A percentile compares a stretch with the other conserved stretches of the same genome.
Evolutionary conservation across 1,140 invertebrate genomes (phyloP).

Genomic region (Caenorhabditis briggsae): DNA sequence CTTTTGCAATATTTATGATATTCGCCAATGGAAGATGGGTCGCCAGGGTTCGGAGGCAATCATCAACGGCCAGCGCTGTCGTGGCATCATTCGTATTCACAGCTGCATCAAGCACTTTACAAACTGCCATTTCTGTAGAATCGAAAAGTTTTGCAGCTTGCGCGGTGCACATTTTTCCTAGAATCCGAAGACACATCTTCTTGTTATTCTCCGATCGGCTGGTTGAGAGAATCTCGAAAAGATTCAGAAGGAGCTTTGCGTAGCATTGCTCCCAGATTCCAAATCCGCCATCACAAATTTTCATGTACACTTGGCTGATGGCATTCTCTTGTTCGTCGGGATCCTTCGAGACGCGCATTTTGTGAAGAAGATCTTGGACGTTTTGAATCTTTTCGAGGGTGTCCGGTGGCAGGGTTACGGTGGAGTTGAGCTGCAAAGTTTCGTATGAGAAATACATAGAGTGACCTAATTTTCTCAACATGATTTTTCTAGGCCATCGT

Average conservation of each 20-base stretch:
- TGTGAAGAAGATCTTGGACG: slow-evolving; percentile 33
- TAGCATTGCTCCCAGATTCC: slow-evolving; percentile 43
- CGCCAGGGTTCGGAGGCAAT: slow-evolving; percentile 15
- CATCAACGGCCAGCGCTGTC: slow-evolving; percentile 13
- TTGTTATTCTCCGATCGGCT: slow-evolving; percentile 33
- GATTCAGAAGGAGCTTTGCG: slow-evolving; percentile 17
- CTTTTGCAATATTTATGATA: slow-evolving; percentile 45
- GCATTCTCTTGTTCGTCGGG: slow-evolving; percentile 12
- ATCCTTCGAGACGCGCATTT: slow-evolving; percentile 10
- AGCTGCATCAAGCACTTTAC: slow-evolving; percentile 41
- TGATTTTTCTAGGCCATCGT: too few relatives aligned
- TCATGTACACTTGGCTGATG: slow-evolving; percentile 25
- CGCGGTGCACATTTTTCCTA: slow-evolving; percentile 29
- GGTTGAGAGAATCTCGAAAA: slow-evolving; percentile 20
- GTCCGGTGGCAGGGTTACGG: slow-evolving; percentile 18
- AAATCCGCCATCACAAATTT: slow-evolving; percentile 29
- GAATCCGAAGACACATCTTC: slow-evolving; percentile 43
- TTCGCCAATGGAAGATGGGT: slow-evolving; percentile 30
- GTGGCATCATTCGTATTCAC: slow-evolving; percentile 33
- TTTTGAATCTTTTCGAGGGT: slow-evolving; percentile 25
- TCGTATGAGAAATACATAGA: not conserved
- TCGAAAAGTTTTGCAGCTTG: slow-evolving; percentile 25
- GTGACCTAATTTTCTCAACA: not conserved
- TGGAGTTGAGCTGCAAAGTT: slow-evolving; percentile 20
- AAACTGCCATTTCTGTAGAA: slow-evolving; percentile 45